These are phyloP conservation scores for Vannuccia rotundouncinata DNA, from an alignment of 2,888 invertebrate genomes.

Conservation along the genomic window DNA sequence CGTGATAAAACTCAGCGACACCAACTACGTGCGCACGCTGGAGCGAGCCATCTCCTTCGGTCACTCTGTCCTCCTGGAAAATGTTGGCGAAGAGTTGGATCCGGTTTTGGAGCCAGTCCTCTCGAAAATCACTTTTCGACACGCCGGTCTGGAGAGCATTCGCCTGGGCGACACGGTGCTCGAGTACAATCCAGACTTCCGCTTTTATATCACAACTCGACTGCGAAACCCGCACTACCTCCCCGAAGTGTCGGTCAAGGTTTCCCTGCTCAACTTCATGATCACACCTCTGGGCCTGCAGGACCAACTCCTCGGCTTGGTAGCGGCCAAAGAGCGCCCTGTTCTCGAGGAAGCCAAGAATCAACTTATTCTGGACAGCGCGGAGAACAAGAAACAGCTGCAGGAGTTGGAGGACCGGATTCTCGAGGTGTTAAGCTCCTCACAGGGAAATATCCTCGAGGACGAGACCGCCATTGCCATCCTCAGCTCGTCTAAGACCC, in stretches of 20 bases:
- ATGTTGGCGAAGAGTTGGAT: slow-evolving; percentile 66
- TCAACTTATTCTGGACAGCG: slow-evolving; percentile 79
- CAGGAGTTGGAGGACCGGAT: slow-evolving; percentile 91
- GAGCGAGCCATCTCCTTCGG: slow-evolving; percentile 71
- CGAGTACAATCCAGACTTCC: slow-evolving; percentile 74
- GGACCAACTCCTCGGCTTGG: slow-evolving; percentile 78
- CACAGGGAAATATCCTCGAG: slow-evolving; percentile 68
- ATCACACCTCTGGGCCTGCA: slow-evolving; percentile 86
- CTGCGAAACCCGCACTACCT: slow-evolving; percentile 83
- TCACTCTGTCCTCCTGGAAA: slow-evolving; percentile 67
- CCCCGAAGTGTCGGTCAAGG: slow-evolving; percentile 82
- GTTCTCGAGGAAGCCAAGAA: slow-evolving; percentile 87
- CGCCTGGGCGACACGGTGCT: slow-evolving; percentile 76
- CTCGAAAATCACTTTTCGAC: slow-evolving; percentile 71
- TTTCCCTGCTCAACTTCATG: slow-evolving; percentile 84
- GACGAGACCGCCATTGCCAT: slow-evolving; percentile 88
- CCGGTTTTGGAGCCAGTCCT: slow-evolving; percentile 68
- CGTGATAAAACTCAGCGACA: slow-evolving; percentile 75
- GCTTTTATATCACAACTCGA: slow-evolving; percentile 78
- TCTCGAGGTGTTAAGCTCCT: slow-evolving; percentile 75
- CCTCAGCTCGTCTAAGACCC: slow-evolving; percentile 66
- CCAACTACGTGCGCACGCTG: slow-evolving; percentile 71
- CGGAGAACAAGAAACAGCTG: slow-evolving; percentile 77
- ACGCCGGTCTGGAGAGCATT: slow-evolving; percentile 64
- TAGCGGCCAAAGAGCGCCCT: slow-evolving; percentile 82